These are phyloP conservation scores for Pristionchus mayeri DNA, from an alignment of 2,888 invertebrate genomes.

Conservation along the genomic window DNA sequence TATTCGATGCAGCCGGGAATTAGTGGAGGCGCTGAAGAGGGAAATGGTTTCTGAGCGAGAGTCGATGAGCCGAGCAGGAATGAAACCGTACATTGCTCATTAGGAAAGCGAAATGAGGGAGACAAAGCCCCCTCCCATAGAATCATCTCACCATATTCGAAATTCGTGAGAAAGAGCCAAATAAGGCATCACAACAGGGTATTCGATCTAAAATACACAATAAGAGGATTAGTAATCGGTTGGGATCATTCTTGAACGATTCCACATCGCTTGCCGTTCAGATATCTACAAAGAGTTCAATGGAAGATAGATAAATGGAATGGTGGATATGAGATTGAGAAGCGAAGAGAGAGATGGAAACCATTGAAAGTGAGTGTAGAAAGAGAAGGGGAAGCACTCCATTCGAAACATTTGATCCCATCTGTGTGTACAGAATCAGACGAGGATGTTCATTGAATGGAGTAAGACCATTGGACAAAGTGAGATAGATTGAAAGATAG, in stretches of 20 bases:
- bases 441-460: not conserved
- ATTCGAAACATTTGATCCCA: conserved; percentile 6
- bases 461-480: no score
- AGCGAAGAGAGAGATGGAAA: not conserved
- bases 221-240: no score
- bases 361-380: not conserved
- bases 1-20: not conserved
- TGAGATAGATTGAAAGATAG: no score
- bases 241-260: no score
- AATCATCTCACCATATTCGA: conserved; percentile 19
- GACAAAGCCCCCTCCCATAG: not conserved
- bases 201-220: no score
- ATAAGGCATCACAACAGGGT: not conserved
- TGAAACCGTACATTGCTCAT: conserved; percentile 16
- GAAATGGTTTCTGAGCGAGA: not conserved
- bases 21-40: not conserved
- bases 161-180: not conserved
- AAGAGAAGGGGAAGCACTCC: not conserved
- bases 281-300: not conserved
- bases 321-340: not conserved
- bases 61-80: not conserved
- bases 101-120: not conserved
- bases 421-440: not conserved
- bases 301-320: no score
- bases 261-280: not conserved